Conservation (phyloP, 1,140 invertebrate species). For the Papilio glaucus region DNA sequence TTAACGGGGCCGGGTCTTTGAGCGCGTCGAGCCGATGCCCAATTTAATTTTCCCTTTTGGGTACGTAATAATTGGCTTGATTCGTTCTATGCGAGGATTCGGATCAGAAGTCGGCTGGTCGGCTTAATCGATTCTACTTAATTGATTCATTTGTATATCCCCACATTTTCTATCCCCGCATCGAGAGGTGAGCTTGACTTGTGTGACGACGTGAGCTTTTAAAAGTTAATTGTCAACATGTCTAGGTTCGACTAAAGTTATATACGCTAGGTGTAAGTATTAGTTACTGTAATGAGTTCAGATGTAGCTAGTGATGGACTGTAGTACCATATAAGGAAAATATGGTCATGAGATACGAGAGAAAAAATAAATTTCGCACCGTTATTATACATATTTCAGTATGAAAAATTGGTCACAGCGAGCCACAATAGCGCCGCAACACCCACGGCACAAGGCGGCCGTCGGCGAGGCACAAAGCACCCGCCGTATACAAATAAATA, state of each 20-base stretch:
- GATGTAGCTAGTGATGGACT: not conserved
- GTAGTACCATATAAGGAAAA: not conserved
- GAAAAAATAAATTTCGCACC: constrained; percentile 58
- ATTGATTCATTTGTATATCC: constrained; percentile 62
- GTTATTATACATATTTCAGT: constrained; percentile 61
- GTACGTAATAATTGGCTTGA: constrained; percentile 74
- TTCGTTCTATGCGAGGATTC: constrained; percentile 68
- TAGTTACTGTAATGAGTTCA: too few species aligned
- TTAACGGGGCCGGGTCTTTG: constrained; percentile 75
- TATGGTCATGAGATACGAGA: constrained; percentile 21
- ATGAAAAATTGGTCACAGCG: constrained; percentile 69
- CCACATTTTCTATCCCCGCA: constrained; percentile 46
- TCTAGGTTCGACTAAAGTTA: too few species aligned
- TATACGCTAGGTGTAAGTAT: too few species aligned
- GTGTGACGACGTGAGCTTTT: too few species aligned
- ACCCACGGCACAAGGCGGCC: constrained; percentile 47
- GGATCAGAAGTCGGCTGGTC: constrained; percentile 56
- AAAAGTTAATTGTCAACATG: not conserved
- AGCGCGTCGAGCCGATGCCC: constrained; percentile 67
- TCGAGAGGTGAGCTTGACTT: not conserved
- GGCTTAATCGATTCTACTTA: constrained; percentile 64
- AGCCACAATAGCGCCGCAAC: constrained; percentile 40
- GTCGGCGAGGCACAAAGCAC: constrained; percentile 45
- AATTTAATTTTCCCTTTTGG: constrained; percentile 76
- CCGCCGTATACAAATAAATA: constrained; percentile 80